Base-by-base conservation (phyloP, 2,888 invertebrate genomes). In the Uloborus plumipes region DNA sequence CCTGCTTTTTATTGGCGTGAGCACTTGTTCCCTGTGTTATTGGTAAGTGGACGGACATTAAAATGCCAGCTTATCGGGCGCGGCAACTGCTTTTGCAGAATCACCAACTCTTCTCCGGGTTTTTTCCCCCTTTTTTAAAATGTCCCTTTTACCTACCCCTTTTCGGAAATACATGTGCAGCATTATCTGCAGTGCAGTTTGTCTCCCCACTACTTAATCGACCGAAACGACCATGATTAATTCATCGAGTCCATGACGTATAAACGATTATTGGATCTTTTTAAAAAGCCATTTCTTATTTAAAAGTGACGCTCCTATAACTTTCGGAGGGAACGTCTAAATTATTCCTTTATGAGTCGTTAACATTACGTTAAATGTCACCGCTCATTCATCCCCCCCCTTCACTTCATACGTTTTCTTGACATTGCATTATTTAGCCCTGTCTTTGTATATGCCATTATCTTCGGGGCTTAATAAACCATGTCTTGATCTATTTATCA, bases 221-320 rank as follows among this genome's bases (percentile, higher is more conserved):
- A 81, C 47, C 55, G 39, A 31, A 9, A 55, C 80, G 22, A 62
- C 59, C 80, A 59, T 81, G 80, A 81, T 81, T 81, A 81, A 81
- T 81, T 81, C 74, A 81, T 81, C 69, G 80, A 81, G 70, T 69
- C 39, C 49, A 55, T 70, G 80, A 75, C 74, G 80, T 81, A 81
- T 82, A 71, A 82, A 82, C 82, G 82, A 82, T 82, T 82, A 82
- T 82, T 76, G 82, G 82, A 66, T 67, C 76, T 67, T 76, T 82
- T 82, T 82, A 82, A 82, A 82, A 82, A 82, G 75, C 72, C 82
- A 82, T 82, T 76, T 82, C 82, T 71, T 82, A 76, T 70, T 81
- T 78, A 74, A 73, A 70, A 51, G 64, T 74, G 64, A 26, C 70
- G 39, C 55, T 51, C 49, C 20, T 55, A 47, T 53, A 74, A 74